A percentile compares a stretch with the other conserved stretches of the same genome.
These are phyloP conservation scores for Percopsis omiscomaycus DNA, from an alignment of 2,797 vertebrate species.

Conservation along the genomic window DNA sequence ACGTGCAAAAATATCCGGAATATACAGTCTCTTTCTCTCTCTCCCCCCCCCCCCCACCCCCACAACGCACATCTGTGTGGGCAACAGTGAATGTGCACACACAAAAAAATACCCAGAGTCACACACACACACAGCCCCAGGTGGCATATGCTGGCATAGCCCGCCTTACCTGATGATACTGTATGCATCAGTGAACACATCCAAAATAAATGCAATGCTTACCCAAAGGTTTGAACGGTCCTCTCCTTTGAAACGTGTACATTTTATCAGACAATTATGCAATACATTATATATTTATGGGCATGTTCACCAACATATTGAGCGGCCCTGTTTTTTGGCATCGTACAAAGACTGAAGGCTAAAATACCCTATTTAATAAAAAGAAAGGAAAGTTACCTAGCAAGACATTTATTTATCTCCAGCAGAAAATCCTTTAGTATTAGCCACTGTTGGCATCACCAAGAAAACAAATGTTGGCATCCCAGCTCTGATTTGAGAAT, in stretches of 20 bases:
- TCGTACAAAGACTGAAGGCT: neutral
- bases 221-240: constrained; percentile 44
- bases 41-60: too few species aligned
- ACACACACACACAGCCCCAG: constrained; percentile 65
- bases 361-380: neutral
- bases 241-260: constrained; percentile 36
- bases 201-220: constrained; percentile 63
- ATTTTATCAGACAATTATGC: constrained; percentile 37
- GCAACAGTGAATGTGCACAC: constrained; percentile 3
- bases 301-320: constrained; percentile 23
- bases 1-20: too few species aligned
- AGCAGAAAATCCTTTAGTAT: constrained; percentile 54
- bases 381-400: neutral
- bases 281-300: constrained; percentile 47
- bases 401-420: neutral
- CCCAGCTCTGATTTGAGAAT: constrained; percentile 76
- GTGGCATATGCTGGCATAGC: constrained; percentile 68
- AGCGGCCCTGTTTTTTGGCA: constrained; percentile 28
- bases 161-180: constrained; percentile 66
- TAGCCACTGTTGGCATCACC: constrained; percentile 70
- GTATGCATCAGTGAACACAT: constrained; percentile 54
- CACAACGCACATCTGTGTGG: constrained; percentile 6
- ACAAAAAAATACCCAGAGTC: constrained; percentile 9
- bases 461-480: constrained; percentile 67
- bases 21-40: too few species aligned